A percentile compares a stretch with the other conserved stretches of the same genome.
phyloP scores from a whole-genome alignment of 2,797 vertebrate species.

The Onychomys leucogaster region DNA sequence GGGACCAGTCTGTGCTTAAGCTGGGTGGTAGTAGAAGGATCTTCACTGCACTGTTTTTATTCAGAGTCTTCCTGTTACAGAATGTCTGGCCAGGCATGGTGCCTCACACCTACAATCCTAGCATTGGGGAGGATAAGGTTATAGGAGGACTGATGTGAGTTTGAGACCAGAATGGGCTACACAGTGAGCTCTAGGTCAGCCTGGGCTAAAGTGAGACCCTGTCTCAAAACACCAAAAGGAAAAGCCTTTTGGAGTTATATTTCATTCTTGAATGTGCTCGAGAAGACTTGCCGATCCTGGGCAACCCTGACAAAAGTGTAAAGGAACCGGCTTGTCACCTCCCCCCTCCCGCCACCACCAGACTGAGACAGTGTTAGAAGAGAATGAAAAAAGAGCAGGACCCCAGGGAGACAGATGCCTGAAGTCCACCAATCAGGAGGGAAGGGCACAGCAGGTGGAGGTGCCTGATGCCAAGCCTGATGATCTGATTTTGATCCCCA shows the following conservation, averaged over 20 bases:
- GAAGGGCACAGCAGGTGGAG: background rate
- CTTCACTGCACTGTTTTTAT: background rate
- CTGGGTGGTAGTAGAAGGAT: background rate
- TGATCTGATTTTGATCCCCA: background rate
- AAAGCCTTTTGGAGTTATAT: background rate
- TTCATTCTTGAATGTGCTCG: slow-evolving; percentile 8
- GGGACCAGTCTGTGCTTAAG: background rate
- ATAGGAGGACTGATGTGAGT: background rate
- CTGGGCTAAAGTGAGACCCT: background rate
- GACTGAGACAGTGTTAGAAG: background rate
- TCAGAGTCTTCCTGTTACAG: background rate
- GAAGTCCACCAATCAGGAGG: background rate
- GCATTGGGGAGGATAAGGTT: background rate
- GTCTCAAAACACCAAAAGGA: background rate
- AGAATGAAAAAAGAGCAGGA: background rate
- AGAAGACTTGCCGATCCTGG: background rate
- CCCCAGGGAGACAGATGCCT: background rate
- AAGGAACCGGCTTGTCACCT: background rate
- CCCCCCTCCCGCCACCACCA: background rate
- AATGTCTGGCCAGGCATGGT: background rate
- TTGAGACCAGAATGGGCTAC: background rate
- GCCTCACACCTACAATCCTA: background rate
- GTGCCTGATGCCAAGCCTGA: background rate
- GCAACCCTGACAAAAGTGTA: background rate
- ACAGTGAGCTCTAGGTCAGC: background rate